Base-by-base conservation (phyloP, 2,888 invertebrate genomes). In the Aleiodes testaceus region DNA sequence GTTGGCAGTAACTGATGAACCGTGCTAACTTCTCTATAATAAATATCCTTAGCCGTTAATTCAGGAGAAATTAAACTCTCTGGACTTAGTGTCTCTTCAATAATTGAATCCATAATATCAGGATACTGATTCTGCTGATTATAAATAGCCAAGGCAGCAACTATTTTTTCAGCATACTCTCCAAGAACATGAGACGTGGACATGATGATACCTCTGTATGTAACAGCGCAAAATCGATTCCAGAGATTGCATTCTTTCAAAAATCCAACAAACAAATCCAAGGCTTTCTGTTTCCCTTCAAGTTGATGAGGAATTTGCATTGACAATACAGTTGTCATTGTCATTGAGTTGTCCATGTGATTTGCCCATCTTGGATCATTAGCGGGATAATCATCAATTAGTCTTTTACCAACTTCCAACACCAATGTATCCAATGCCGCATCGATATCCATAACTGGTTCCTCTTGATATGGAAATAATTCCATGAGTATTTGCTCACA, bases 311-410 rank as follows among this genome's bases (percentile, higher is more conserved):
- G 88, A 72, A 97, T 92, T 87, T 97, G 95, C 89, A 97, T 91
- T 2, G 97, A 95, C 16, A 92, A 80, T 2, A 87, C 84, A 1
- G 85, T 80, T 49, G 83, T 86, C 66, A 87, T 76, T 1, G 87
- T 86, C 75, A 85, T 85, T 83, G 70, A 82, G 11, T 84, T 76
- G 69, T 86, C 84, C 76, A 85, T 84, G 44, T 85, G 86, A 78
- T 91, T 90, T 0, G 90, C 88, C 93, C 93, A 94, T 66, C 94
- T 88, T 0, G 97, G 97, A 90, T 98, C 98, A 12, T 95, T 93
- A 0, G 94, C 93, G 0, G 97, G 97, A 77, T 93, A 92, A 87
- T 97, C 97, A 85, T 97, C 94, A 69, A 97, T 91, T 79, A 97
- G 89, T 84, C 95, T 94, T 72, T 90, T 89, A 70, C 95, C 94